Conservation (phyloP, 2,113 vertebrate genomes). For the Acrocephalus kingi region DNA sequence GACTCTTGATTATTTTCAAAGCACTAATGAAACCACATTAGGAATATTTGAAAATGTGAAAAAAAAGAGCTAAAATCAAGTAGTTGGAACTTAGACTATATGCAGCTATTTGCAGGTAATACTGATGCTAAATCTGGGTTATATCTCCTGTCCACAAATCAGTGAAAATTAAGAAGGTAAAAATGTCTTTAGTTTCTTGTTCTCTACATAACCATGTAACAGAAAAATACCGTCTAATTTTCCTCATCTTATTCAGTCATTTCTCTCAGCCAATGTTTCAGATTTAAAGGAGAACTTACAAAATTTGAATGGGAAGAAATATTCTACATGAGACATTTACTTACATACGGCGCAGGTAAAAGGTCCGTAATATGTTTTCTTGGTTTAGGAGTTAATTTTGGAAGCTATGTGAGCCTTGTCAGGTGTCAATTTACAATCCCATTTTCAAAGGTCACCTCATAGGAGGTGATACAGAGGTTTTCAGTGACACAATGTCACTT, state of each 20-base stretch:
- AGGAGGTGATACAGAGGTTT: background rate
- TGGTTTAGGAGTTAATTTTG: background rate
- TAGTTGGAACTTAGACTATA: background rate
- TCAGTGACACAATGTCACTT: background rate
- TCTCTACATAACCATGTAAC: background rate
- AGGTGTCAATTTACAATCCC: background rate
- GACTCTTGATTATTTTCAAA: slow-evolving; percentile 9
- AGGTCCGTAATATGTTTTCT: background rate
- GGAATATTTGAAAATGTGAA: background rate
- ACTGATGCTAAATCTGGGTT: background rate
- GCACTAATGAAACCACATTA: background rate
- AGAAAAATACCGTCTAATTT: background rate
- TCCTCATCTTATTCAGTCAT: background rate
- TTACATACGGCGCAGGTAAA: background rate
- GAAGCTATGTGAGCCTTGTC: background rate
- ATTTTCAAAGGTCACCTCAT: background rate
- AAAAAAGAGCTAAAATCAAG: background rate
- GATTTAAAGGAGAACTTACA: background rate
- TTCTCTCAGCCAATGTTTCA: background rate
- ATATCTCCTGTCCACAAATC: background rate
- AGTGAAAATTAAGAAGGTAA: background rate
- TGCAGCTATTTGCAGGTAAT: background rate
- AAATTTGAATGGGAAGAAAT: background rate
- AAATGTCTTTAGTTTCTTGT: background rate
- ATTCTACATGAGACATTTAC: background rate